phyloP scores from a whole-genome alignment of 1,140 invertebrate genomes.

The Microplitis mediator region DNA sequence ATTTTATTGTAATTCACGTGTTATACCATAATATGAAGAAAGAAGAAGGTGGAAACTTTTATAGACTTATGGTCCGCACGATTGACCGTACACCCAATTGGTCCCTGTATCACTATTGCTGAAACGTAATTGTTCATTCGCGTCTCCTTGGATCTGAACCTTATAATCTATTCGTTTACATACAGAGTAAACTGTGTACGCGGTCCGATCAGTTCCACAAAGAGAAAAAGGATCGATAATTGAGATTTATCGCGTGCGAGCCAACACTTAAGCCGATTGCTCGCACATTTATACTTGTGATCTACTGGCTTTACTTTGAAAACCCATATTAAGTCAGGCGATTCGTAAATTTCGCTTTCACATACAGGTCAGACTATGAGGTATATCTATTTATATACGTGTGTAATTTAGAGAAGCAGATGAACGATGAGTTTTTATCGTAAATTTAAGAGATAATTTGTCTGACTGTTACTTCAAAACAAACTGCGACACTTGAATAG shows the following conservation, averaged over 20 bases:
- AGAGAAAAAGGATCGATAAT: conserved; percentile 32
- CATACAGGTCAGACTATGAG: neutral
- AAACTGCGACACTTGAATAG: too few relatives aligned
- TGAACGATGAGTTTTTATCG: neutral
- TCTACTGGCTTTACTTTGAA: neutral
- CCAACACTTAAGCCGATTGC: conserved; percentile 23
- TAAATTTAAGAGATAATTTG: too few relatives aligned
- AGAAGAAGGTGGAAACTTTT: too few relatives aligned
- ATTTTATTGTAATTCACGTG: neutral
- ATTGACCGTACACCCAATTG: neutral
- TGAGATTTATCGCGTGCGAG: conserved; percentile 38
- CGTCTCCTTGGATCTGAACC: neutral
- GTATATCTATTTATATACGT: too few relatives aligned
- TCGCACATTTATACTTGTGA: neutral
- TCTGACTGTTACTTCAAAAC: too few relatives aligned
- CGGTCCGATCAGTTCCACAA: neutral
- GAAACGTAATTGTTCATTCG: neutral
- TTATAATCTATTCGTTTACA: neutral
- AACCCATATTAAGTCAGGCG: conserved; percentile 19
- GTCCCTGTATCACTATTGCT: neutral
- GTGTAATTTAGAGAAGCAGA: neutral
- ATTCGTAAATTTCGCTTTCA: conserved; percentile 18
- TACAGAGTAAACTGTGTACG: neutral
- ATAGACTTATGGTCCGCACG: conserved; percentile 1
- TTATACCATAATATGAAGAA: neutral